Conservation (phyloP, 1,140 invertebrate species). For the Reticulitermes speratus region DNA sequence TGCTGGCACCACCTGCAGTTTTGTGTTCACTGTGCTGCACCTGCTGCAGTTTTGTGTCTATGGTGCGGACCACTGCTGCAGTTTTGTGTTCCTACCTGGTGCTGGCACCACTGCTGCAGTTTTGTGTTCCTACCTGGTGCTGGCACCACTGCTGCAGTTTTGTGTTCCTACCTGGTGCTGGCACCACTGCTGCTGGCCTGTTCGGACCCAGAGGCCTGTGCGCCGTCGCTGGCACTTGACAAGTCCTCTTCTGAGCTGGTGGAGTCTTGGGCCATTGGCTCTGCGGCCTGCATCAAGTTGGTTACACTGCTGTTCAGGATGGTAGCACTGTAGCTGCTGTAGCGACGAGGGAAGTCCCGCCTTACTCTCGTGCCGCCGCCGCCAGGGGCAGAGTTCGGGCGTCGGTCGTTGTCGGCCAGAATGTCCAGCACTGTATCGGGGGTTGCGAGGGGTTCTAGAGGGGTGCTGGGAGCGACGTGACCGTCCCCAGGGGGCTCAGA, state of each 20-base stretch:
- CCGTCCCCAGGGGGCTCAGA: too few species aligned
- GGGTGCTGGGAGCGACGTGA: conserved; percentile 22
- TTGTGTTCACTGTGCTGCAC: too few species aligned
- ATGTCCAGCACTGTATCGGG: conserved; percentile 7
- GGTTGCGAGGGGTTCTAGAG: background rate
- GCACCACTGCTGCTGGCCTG: background rate
- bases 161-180: background rate
- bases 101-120: too few species aligned
- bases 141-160: background rate
- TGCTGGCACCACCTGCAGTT: too few species aligned
- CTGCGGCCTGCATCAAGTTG: background rate
- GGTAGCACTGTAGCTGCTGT: conserved; percentile 15
- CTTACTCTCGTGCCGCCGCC: background rate
- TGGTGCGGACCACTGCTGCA: too few species aligned
- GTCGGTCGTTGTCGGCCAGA: background rate
- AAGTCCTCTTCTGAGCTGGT: background rate
- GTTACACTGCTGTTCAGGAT: background rate
- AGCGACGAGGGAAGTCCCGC: background rate
- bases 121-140: too few species aligned
- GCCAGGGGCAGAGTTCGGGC: background rate
- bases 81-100: too few species aligned
- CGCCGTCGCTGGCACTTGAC: background rate
- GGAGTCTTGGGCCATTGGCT: background rate
- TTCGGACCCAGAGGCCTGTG: background rate
- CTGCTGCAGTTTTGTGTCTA: too few species aligned